phyloP scores from a whole-genome alignment of 2,888 invertebrate species.

The Clitarchus hookeri region DNA sequence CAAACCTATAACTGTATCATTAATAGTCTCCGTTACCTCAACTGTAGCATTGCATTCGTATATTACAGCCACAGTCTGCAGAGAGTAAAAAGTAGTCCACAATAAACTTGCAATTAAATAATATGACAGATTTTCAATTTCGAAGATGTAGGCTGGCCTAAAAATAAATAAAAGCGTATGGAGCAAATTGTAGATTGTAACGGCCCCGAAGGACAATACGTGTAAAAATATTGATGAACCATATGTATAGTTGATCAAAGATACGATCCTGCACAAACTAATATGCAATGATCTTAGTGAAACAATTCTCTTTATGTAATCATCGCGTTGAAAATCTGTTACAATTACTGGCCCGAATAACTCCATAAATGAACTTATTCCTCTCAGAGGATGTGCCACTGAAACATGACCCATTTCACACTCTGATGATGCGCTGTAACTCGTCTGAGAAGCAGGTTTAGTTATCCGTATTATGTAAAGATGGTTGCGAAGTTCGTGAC shows the following conservation, averaged over 20 bases:
- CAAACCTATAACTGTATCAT: not conserved
- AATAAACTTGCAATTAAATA: not conserved
- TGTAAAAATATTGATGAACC: not conserved
- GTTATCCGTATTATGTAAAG: not conserved
- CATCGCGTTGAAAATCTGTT: not conserved
- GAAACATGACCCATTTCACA: not conserved
- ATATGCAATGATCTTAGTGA: not conserved
- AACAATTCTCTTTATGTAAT: not conserved
- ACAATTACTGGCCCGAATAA: not conserved
- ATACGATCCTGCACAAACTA: not conserved
- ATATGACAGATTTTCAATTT: not conserved
- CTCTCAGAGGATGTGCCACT: not conserved
- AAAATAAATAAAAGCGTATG: not conserved
- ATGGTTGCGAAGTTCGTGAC: conserved; percentile 4
- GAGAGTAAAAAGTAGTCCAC: not conserved
- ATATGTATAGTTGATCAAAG: not conserved
- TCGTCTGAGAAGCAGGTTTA: not conserved
- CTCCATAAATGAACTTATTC: not conserved
- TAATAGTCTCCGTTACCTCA: not conserved
- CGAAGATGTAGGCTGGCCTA: not conserved
- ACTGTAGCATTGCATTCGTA: not conserved
- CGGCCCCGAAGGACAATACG: not conserved
- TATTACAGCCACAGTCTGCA: not conserved
- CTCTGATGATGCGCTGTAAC: not conserved
- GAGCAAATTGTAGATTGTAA: not conserved